Percentiles rank a stretch among this genome's conserved stretches.
Evolutionary conservation across 2,888 invertebrate genomes (phyloP).

Genomic region (Ernsta delagoae): DNA sequence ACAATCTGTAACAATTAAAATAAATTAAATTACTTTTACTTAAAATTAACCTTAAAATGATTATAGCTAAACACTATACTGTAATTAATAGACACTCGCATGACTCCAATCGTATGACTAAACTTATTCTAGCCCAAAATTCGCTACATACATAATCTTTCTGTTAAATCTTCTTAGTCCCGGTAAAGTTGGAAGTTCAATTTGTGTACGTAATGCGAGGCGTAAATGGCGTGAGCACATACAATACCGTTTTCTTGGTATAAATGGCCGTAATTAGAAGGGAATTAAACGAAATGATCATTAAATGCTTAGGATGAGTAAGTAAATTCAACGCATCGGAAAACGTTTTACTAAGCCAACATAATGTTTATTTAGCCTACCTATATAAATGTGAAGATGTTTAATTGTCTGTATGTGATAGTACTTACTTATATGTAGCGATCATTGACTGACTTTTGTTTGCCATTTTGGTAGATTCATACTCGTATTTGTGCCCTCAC

Average conservation of each 20-base stretch:
- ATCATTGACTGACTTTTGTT: too few species aligned
- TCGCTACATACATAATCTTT: conserved; percentile 10
- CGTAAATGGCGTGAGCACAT: conserved; percentile 43
- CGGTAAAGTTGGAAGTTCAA: conserved; percentile 1
- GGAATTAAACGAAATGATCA: conserved; percentile 4
- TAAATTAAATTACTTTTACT: too few species aligned
- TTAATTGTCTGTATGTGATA: too few species aligned
- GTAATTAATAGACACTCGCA: neutral
- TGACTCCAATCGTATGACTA: neutral
- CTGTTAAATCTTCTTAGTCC: neutral
- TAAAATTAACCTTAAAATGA: too few species aligned
- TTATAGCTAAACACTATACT: neutral
- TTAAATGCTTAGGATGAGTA: neutral
- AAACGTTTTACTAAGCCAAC: neutral
- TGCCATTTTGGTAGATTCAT: too few species aligned
- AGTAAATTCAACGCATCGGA: neutral
- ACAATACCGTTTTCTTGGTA: conserved; percentile 49
- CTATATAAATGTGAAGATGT: too few species aligned
- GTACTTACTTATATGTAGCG: too few species aligned
- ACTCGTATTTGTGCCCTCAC: too few species aligned
- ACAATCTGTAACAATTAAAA: too few species aligned
- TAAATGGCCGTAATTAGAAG: conserved; percentile 58
- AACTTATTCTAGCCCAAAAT: neutral
- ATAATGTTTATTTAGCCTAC: neutral
- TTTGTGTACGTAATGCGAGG: conserved; percentile 39